phyloP scores from a whole-genome alignment of 2,113 vertebrate species.

The Clarias batrachus region DNA sequence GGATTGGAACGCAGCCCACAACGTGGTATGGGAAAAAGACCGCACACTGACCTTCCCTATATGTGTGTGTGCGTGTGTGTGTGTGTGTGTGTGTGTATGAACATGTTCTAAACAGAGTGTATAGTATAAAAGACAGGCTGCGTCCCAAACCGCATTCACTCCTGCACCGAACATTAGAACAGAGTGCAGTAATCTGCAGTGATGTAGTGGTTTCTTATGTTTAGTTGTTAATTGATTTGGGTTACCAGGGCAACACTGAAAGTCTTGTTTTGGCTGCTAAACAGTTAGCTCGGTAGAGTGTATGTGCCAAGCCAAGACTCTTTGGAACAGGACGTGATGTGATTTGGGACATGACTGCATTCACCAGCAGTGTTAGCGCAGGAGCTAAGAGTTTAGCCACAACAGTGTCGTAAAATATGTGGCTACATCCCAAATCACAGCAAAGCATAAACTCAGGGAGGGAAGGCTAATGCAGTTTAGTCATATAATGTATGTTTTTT shows the following conservation, averaged over 20 bases:
- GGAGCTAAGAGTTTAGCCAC: background rate
- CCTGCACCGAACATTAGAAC: background rate
- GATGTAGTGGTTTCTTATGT: background rate
- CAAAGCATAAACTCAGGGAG: background rate
- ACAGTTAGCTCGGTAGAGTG: background rate
- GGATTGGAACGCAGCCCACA: constrained; percentile 17
- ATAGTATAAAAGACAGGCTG: background rate
- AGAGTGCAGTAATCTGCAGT: background rate
- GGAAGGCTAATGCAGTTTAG: background rate
- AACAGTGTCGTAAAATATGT: background rate
- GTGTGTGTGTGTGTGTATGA: constrained; percentile 14
- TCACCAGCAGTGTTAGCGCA: background rate
- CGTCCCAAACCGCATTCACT: background rate
- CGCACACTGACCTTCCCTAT: background rate
- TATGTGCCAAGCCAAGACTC: background rate
- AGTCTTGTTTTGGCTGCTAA: background rate
- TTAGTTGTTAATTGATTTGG: background rate
- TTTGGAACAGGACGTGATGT: background rate
- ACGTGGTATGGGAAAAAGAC: background rate
- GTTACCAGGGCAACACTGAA: background rate
- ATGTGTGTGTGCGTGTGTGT: constrained; percentile 15
- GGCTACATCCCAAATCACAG: background rate
- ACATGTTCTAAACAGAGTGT: background rate
- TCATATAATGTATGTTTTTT: background rate
- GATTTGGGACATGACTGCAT: background rate